Conservation (phyloP, 2,888 invertebrate genomes). For the Pilophorus perplexus region DNA sequence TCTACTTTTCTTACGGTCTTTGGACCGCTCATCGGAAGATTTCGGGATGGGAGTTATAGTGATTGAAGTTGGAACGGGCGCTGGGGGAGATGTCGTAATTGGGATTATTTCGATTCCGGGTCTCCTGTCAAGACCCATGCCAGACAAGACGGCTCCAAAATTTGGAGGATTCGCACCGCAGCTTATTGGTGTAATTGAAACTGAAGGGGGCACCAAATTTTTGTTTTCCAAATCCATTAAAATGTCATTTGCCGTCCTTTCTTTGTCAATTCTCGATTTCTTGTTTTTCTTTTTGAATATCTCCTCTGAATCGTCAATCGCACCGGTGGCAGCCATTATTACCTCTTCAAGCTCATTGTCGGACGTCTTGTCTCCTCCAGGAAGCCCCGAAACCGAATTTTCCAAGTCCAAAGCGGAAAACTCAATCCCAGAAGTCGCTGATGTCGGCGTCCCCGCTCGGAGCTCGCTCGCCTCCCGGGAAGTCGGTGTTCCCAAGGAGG, state of each 20-base stretch:
- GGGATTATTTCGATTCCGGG: slow-evolving; percentile 86
- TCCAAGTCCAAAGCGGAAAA: slow-evolving; percentile 42
- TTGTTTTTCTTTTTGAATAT: slow-evolving; percentile 61
- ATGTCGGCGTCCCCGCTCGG: slow-evolving; percentile 56
- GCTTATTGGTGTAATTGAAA: slow-evolving; percentile 62
- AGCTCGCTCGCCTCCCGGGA: slow-evolving; percentile 38
- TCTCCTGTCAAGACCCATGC: slow-evolving; percentile 64
- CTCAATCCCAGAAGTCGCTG: slow-evolving; percentile 40
- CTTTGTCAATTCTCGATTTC: slow-evolving; percentile 59
- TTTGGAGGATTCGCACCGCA: slow-evolving; percentile 54
- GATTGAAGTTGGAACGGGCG: slow-evolving; percentile 72
- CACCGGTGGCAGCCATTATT: slow-evolving; percentile 51
- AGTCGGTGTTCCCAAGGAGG: slow-evolving; percentile 46
- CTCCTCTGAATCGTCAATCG: slow-evolving; percentile 60
- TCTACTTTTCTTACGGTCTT: slow-evolving; percentile 52
- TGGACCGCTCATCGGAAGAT: slow-evolving; percentile 49
- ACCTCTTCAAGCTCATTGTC: slow-evolving; percentile 47
- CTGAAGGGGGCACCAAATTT: slow-evolving; percentile 60
- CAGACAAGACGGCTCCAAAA: slow-evolving; percentile 61
- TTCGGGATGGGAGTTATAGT: slow-evolving; percentile 75
- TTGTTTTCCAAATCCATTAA: slow-evolving; percentile 57
- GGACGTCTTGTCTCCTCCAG: slow-evolving; percentile 44
- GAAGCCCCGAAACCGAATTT: slow-evolving; percentile 17
- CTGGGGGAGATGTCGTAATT: slow-evolving; percentile 63
- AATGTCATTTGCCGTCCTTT: slow-evolving; percentile 55